Conservation (phyloP, 2,888 invertebrate genomes). For the Tiphia femorata region DNA sequence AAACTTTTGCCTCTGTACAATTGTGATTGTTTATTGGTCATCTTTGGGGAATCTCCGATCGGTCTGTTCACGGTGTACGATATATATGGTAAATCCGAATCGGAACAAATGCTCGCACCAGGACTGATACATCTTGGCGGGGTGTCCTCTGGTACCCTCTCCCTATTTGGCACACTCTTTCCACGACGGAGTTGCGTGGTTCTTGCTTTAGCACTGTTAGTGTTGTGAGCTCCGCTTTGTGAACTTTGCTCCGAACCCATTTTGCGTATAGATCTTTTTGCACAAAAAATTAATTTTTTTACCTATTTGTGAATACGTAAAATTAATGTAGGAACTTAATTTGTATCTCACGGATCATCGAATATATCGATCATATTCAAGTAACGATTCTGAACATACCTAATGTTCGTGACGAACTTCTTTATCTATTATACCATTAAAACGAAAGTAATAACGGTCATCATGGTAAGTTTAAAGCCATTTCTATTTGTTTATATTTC, state of each 20-base stretch:
- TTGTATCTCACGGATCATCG: no score
- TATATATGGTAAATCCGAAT: constrained; percentile 90
- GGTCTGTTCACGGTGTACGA: constrained; percentile 91
- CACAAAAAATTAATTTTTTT: no score
- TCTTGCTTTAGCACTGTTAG: constrained; percentile 45
- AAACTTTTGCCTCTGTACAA: constrained; percentile 60
- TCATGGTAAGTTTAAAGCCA: no score
- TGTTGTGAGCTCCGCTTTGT: constrained; percentile 45
- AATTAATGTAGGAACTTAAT: no score
- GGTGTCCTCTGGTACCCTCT: constrained; percentile 59
- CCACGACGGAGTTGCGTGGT: constrained; percentile 59
- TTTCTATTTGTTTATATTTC: no score
- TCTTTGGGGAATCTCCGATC: constrained; percentile 90
- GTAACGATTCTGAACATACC: no score
- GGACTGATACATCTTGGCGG: constrained; percentile 85
- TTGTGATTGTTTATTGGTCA: constrained; percentile 74
- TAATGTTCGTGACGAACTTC: no score
- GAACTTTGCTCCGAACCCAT: constrained; percentile 68
- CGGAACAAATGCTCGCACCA: constrained; percentile 89
- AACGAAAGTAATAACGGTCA: no score
- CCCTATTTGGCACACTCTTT: constrained; percentile 64
- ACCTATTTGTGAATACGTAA: no score
- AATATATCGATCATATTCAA: no score
- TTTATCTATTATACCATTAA: no score
- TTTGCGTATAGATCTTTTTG: constrained; percentile 6